phyloP scores from a whole-genome alignment of 2,113 vertebrate genomes.

The Macroglossus sobrinus region DNA sequence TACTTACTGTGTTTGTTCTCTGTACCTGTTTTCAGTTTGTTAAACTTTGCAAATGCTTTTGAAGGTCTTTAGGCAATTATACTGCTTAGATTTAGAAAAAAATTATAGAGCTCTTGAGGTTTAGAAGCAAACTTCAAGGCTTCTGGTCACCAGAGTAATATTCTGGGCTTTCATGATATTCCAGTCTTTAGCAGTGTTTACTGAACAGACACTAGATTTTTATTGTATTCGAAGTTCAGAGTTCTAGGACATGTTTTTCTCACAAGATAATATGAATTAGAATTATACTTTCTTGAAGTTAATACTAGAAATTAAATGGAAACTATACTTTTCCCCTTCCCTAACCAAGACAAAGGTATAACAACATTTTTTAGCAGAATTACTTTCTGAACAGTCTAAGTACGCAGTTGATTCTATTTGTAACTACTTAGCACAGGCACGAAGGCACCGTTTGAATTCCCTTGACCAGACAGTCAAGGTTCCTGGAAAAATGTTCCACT shows the following conservation, averaged over 20 bases:
- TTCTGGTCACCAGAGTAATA: neutral
- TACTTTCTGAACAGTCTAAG: neutral
- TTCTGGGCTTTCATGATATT: neutral
- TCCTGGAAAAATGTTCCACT: neutral
- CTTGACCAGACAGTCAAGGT: neutral
- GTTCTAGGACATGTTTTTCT: slow-evolving; percentile 20
- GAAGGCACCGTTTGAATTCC: neutral
- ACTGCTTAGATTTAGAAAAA: slow-evolving; percentile 31
- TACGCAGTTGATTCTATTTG: neutral
- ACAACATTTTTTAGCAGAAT: neutral
- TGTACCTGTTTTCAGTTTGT: slow-evolving; percentile 15
- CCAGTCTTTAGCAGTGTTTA: neutral
- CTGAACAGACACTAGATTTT: neutral
- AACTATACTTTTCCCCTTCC: neutral
- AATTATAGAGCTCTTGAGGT: neutral
- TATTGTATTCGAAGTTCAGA: slow-evolving; percentile 38
- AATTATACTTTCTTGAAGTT: slow-evolving; percentile 48
- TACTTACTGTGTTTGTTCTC: neutral
- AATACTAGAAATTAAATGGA: slow-evolving; percentile 42
- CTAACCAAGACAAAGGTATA: neutral
- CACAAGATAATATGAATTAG: slow-evolving; percentile 16
- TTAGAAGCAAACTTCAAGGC: slow-evolving; percentile 51
- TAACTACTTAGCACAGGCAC: neutral
- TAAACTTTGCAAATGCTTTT: slow-evolving; percentile 46
- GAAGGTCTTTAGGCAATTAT: slow-evolving; percentile 54